Conservation (phyloP, 1,140 invertebrate species). For the Temnothorax longispinosus region DNA sequence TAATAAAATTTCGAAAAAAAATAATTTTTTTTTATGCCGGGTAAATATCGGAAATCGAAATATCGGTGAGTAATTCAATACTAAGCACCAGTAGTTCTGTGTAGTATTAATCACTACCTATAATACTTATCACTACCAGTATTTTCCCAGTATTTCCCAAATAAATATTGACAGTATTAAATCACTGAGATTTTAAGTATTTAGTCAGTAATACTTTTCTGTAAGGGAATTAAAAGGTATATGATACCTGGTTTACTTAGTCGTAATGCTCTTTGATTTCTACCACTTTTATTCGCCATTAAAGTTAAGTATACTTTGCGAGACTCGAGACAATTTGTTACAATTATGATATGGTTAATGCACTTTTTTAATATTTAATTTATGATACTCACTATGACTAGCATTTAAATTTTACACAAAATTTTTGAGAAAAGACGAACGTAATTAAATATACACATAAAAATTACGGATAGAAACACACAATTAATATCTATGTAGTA, state of each 20-base stretch:
- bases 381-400: slow-evolving; percentile 23
- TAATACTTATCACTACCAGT: too few species aligned
- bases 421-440: neutral
- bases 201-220: too few species aligned
- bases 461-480: slow-evolving; percentile 16
- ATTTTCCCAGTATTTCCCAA: too few species aligned
- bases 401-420: neutral
- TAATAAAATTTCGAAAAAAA: too few species aligned
- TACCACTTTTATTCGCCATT: neutral
- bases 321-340: neutral
- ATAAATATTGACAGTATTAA: too few species aligned
- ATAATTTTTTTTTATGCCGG: too few species aligned
- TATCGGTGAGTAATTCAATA: too few species aligned
- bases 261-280: neutral
- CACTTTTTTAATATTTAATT: slow-evolving; percentile 2
- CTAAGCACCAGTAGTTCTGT: too few species aligned
- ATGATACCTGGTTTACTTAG: neutral
- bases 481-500: neutral
- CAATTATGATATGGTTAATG: slow-evolving; percentile 4
- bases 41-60: too few species aligned
- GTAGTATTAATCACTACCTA: too few species aligned
- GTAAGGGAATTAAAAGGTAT: neutral
- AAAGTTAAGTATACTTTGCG: neutral
- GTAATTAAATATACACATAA: neutral
- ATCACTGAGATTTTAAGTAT: too few species aligned